Percentiles rank a stretch among this genome's conserved stretches.
These are phyloP conservation scores for Upupa epops DNA, from an alignment of 2,113 vertebrate species.

Conservation along the genomic window DNA sequence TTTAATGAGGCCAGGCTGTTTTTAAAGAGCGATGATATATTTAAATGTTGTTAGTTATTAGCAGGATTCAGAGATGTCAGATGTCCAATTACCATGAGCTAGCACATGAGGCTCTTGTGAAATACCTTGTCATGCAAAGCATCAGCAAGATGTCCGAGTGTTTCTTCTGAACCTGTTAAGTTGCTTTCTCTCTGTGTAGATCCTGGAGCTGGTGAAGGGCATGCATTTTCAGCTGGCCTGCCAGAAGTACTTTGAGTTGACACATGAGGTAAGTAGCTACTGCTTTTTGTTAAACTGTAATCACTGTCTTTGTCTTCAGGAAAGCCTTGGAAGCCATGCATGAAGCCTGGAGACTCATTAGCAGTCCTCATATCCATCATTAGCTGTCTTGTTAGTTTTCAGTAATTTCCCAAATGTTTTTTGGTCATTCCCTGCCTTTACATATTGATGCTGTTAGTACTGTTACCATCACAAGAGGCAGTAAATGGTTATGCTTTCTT, in stretches of 20 bases:
- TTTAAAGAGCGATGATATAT: neutral
- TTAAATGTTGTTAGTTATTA: neutral
- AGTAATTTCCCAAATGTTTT: conserved; percentile 4
- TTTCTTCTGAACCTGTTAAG: fast-evolving
- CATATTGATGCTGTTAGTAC: neutral
- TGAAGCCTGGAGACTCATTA: conserved; percentile 20
- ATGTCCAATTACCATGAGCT: neutral
- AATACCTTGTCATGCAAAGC: neutral
- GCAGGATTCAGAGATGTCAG: neutral
- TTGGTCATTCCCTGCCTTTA: neutral
- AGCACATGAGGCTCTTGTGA: neutral
- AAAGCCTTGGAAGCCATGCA: conserved; percentile 27
- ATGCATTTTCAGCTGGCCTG: conserved; percentile 97
- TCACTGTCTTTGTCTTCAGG: conserved; percentile 21
- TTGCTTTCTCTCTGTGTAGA: conserved; percentile 71
- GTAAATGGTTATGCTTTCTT: neutral
- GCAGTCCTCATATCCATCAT: conserved; percentile 59
- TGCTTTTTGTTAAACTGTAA: conserved; percentile 29
- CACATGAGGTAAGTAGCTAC: conserved; percentile 87
- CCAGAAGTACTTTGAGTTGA: conserved; percentile 97
- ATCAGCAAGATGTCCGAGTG: neutral
- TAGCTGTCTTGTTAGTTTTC: conserved; percentile 62
- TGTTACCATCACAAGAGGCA: neutral
- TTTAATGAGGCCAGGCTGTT: neutral
- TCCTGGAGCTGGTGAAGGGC: conserved; percentile 95